Conservation (phyloP, 2,113 vertebrate genomes). For the Malurus melanocephalus region DNA sequence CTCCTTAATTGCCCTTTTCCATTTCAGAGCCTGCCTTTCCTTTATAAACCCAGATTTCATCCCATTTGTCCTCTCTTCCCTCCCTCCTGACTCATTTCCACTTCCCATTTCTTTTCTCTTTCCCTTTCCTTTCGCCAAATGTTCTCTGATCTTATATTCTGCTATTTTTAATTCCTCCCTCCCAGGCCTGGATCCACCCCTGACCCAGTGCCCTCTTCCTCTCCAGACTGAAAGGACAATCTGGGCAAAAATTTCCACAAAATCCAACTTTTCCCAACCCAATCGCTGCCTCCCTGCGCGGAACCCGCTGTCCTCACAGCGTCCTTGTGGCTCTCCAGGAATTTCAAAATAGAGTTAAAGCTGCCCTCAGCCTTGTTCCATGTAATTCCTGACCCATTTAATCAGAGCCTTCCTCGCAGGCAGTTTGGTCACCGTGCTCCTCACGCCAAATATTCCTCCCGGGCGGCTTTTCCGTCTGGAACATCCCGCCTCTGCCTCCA, state of each 20-base stretch:
- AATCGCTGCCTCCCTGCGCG: rapidly evolving
- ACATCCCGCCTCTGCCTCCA: neutral
- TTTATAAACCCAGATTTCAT: constrained; percentile 19
- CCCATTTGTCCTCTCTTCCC: constrained; percentile 9
- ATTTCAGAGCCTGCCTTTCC: constrained; percentile 11
- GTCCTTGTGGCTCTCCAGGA: neutral
- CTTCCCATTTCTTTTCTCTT: constrained; percentile 34
- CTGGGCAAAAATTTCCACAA: neutral
- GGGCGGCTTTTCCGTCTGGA: neutral
- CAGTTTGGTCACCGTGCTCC: neutral
- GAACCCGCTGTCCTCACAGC: neutral
- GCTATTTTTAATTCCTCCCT: constrained; percentile 12
- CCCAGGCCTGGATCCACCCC: neutral
- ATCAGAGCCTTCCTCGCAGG: neutral
- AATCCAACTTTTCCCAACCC: neutral
- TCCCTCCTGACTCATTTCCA: constrained; percentile 53
- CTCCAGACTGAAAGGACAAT: neutral
- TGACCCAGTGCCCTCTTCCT: rapidly evolving
- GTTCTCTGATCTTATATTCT: neutral
- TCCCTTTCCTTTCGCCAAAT: constrained; percentile 3
- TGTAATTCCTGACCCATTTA: neutral
- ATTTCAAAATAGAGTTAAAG: neutral
- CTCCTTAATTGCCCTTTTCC: constrained; percentile 19
- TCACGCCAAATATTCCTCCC: neutral
- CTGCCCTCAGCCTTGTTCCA: neutral